Conservation (phyloP, 2,113 vertebrate genomes). For the Pycnonotus jocosus region DNA sequence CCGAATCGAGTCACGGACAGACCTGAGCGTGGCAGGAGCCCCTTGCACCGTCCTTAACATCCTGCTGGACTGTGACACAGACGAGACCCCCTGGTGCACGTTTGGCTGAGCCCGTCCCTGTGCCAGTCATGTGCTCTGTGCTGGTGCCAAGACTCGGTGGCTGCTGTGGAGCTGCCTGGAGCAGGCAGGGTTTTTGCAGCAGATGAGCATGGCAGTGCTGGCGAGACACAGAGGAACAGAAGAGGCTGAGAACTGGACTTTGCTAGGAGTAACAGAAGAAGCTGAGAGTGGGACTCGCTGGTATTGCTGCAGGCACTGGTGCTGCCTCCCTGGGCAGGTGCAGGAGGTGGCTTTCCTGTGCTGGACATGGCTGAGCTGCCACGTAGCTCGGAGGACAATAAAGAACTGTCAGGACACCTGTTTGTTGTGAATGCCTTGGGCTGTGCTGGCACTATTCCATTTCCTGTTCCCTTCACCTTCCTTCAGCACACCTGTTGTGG, state of each 20-base stretch:
- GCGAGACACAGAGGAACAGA: background rate
- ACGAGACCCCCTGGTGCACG: slow-evolving; percentile 88
- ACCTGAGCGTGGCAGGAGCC: slow-evolving; percentile 83
- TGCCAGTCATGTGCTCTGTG: background rate
- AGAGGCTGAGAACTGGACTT: background rate
- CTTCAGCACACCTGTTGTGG: background rate
- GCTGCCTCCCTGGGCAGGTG: background rate
- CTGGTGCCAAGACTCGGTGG: background rate
- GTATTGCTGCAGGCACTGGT: background rate
- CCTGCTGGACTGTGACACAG: slow-evolving; percentile 85
- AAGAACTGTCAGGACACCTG: slow-evolving; percentile 25
- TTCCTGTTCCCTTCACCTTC: background rate
- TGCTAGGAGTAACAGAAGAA: background rate
- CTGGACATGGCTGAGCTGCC: slow-evolving; percentile 22
- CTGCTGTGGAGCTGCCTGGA: background rate
- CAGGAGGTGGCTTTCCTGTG: background rate
- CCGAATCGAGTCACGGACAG: slow-evolving; percentile 81
- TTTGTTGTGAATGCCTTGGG: background rate
- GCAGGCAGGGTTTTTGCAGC: background rate
- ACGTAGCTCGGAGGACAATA: slow-evolving; percentile 21
- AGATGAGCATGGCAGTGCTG: background rate
- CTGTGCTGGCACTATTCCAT: background rate
- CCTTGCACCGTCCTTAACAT: slow-evolving; percentile 87
- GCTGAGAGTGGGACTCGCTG: background rate
- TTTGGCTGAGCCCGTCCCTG: slow-evolving; percentile 64